Percentiles rank a stretch among this genome's conserved stretches.
These are phyloP conservation scores for Verasper variegatus DNA, from an alignment of 2,113 vertebrate species.

Conservation along the genomic window DNA sequence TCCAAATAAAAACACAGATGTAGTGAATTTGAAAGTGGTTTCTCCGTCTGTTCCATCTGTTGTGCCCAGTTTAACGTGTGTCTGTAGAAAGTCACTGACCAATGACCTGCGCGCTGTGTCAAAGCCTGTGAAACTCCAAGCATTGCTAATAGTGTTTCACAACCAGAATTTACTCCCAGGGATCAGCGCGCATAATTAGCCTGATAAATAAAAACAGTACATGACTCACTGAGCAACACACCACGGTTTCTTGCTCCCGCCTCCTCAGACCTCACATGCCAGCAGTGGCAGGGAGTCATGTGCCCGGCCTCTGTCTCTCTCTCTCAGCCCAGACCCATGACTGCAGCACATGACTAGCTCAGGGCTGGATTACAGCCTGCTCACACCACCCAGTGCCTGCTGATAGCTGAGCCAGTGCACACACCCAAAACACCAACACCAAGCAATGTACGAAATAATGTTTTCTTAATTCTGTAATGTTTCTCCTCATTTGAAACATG, in stretches of 20 bases:
- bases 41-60: too few relatives aligned
- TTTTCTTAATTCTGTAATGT: background rate
- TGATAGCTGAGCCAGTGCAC: conserved; percentile 38
- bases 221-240: background rate
- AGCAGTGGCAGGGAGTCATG: background rate
- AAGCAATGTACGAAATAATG: background rate
- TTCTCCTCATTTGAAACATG: too few relatives aligned
- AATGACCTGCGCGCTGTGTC: too few relatives aligned
- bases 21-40: too few relatives aligned
- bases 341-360: conserved; percentile 80
- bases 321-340: conserved; percentile 79
- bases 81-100: too few relatives aligned
- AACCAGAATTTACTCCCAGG: background rate
- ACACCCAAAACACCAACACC: conserved; percentile 11
- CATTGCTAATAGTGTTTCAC: background rate
- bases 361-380: conserved; percentile 73
- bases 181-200: too few relatives aligned
- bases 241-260: background rate
- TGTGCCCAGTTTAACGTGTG: too few relatives aligned
- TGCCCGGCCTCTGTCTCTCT: conserved; percentile 32
- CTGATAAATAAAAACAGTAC: background rate
- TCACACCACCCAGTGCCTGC: conserved; percentile 61
- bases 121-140: too few relatives aligned
- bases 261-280: background rate
- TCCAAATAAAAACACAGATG: too few relatives aligned